A percentile compares a stretch with the other conserved stretches of the same genome.
Conservation (phyloP, 2,113 vertebrate genomes). For the Cathartes aura region DNA sequence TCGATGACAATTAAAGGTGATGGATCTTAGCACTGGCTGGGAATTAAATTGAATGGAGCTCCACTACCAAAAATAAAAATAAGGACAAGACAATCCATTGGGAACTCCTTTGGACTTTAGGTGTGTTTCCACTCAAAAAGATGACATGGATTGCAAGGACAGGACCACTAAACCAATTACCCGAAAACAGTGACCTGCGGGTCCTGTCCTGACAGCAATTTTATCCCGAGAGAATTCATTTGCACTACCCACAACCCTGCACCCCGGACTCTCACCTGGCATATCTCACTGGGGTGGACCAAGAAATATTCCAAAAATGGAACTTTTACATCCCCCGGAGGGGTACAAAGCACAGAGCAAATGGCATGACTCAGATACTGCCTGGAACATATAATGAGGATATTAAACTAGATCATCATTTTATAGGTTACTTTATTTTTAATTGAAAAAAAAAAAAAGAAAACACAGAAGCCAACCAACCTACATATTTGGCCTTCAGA, state of each 20-base stretch:
- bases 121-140: not conserved
- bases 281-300: not conserved
- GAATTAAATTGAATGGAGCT: not conserved
- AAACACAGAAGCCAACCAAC: slow-evolving; percentile 38
- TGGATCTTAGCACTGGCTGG: not conserved
- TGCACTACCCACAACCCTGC: not conserved
- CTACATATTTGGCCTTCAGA: slow-evolving; percentile 63
- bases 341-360: slow-evolving; percentile 29
- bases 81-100: not conserved
- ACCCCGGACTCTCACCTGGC: not conserved
- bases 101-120: not conserved
- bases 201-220: not conserved
- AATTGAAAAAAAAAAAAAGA: not conserved
- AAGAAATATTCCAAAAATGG: not conserved
- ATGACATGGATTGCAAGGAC: not conserved
- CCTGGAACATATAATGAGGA: slow-evolving; percentile 52
- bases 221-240: not conserved
- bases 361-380: slow-evolving; percentile 39
- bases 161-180: not conserved
- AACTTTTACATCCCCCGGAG: not conserved
- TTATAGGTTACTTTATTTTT: slow-evolving; percentile 45
- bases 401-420: slow-evolving; percentile 35
- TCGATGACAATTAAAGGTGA: not conserved
- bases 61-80: not conserved
- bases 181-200: not conserved